Conservation (phyloP, 2,888 invertebrate species). For the Megaustenia siamemsis region DNA sequence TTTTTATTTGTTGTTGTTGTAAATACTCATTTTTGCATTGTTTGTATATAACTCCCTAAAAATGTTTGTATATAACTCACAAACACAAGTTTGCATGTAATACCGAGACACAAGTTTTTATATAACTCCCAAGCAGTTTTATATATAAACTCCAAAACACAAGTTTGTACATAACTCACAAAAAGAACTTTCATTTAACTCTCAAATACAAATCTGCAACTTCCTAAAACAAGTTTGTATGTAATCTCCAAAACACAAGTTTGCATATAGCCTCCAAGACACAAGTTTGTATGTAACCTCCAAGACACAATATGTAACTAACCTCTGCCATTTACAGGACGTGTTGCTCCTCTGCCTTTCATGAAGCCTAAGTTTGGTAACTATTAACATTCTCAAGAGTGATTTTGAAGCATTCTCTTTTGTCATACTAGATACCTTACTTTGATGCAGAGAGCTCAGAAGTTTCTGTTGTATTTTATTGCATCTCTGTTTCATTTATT, state of each 20-base stretch:
- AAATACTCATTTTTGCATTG: no score
- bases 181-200: no score
- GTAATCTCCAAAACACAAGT: not conserved
- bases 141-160: not conserved
- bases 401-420: not conserved
- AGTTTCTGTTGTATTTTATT: not conserved
- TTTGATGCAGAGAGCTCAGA: not conserved
- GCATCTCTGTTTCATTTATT: not conserved
- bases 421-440: no score
- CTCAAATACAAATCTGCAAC: not conserved
- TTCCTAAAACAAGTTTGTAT: not conserved
- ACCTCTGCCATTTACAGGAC: not conserved
- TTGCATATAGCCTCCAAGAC: not conserved
- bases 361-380: slow-evolving; percentile 39
- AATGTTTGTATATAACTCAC: no score
- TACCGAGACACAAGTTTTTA: slow-evolving; percentile 1
- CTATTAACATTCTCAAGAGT: not conserved
- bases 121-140: not conserved
- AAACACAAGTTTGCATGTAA: no score
- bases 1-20: no score
- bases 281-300: not conserved
- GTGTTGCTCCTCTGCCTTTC: not conserved
- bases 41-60: no score
- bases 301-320: not conserved
- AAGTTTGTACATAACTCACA: not conserved